A percentile compares a stretch with the other conserved stretches of the same genome.
Evolutionary conservation across 1,140 invertebrate species (phyloP).

Genomic region (Hesperophylax magnus): DNA sequence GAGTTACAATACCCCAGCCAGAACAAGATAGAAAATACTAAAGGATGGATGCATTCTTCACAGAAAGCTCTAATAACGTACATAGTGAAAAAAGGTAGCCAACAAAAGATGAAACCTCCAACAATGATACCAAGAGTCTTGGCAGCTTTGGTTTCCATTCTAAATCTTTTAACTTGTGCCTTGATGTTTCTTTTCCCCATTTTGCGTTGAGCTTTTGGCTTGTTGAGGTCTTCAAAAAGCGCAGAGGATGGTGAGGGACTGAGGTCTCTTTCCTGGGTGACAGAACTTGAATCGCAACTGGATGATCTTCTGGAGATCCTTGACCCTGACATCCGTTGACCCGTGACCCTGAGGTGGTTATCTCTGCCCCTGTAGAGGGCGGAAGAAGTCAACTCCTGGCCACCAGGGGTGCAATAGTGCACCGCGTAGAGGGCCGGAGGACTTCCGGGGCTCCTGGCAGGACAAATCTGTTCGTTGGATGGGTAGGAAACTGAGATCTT

Average conservation of each 20-base stretch:
- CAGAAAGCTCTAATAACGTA: constrained; percentile 91
- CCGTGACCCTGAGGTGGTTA: constrained; percentile 66
- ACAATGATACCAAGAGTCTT: constrained; percentile 96
- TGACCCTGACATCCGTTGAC: constrained; percentile 58
- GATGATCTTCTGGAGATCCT: constrained; percentile 59
- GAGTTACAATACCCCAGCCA: constrained; percentile 98
- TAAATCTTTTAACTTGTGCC: constrained; percentile 86
- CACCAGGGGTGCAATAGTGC: constrained; percentile 73
- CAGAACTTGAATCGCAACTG: constrained; percentile 61
- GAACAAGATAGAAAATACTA: constrained; percentile 92
- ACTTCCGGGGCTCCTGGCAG: constrained; percentile 64
- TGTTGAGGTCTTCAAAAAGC: constrained; percentile 72
- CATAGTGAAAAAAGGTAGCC: constrained; percentile 96
- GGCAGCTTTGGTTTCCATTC: constrained; percentile 94
- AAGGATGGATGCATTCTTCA: constrained; percentile 81
- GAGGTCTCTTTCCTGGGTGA: constrained; percentile 60
- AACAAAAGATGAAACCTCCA: constrained; percentile 93
- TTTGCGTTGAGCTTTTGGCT: constrained; percentile 76
- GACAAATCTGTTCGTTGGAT: constrained; percentile 80
- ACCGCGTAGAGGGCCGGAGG: constrained; percentile 71
- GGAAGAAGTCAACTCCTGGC: constrained; percentile 65
- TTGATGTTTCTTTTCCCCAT: constrained; percentile 91
- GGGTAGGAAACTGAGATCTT: constrained; percentile 89
- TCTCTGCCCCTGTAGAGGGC: constrained; percentile 60
- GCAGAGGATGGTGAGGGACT: constrained; percentile 68